phyloP scores from a whole-genome alignment of 2,113 vertebrate species.

The Ondatra zibethicus region DNA sequence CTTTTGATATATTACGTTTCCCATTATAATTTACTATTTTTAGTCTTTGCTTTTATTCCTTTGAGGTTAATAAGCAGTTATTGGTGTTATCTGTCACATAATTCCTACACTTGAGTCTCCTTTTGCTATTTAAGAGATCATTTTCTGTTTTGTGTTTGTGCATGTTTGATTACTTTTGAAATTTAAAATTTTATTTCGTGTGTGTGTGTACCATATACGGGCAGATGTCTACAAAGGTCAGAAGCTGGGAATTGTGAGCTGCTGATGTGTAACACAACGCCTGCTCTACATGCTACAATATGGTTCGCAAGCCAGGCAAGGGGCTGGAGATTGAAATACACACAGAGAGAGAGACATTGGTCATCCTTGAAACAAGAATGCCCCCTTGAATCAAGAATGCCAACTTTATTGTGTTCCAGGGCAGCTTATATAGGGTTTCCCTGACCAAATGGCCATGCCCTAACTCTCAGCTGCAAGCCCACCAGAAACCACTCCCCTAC shows the following conservation, averaged over 20 bases:
- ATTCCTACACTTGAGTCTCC: neutral
- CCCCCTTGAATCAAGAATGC: too few relatives aligned
- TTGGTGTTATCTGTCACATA: conserved; percentile 36
- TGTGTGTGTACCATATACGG: neutral
- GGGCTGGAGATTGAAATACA: too few relatives aligned
- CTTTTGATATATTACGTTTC: conserved; percentile 23
- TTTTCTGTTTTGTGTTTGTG: neutral
- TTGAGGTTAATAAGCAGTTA: conserved; percentile 14
- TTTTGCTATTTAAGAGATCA: conserved; percentile 20
- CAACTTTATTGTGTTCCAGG: too few relatives aligned
- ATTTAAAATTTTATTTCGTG: neutral
- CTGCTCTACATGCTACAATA: too few relatives aligned
- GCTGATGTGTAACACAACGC: neutral
- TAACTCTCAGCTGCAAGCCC: too few relatives aligned
- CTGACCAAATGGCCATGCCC: too few relatives aligned
- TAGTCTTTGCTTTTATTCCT: conserved; percentile 3
- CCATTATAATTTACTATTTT: conserved; percentile 15
- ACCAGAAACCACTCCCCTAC: too few relatives aligned
- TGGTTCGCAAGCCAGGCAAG: too few relatives aligned
- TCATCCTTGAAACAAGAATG: too few relatives aligned
- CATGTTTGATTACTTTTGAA: neutral
- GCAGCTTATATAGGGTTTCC: too few relatives aligned
- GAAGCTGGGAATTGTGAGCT: neutral
- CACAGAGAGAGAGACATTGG: too few relatives aligned
- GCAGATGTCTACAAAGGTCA: neutral